phyloP scores from a whole-genome alignment of 2,113 vertebrate genomes.

The Maccullochella peelii region DNA sequence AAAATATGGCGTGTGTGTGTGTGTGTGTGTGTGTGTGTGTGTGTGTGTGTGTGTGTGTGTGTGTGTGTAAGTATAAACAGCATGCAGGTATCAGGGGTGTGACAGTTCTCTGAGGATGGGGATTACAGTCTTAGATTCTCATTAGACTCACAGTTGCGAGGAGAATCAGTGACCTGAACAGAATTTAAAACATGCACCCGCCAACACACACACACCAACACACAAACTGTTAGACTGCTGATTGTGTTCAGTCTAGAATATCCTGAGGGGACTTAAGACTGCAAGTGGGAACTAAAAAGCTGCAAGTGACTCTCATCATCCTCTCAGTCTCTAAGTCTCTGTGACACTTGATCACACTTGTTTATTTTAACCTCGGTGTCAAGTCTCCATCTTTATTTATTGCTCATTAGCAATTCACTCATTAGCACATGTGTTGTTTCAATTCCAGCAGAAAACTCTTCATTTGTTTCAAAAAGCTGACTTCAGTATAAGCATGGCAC shows the following conservation, averaged over 20 bases:
- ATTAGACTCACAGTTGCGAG: slow-evolving; percentile 24
- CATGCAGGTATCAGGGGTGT: slow-evolving; percentile 10
- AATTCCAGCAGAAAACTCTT: background rate
- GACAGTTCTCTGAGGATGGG: slow-evolving; percentile 17
- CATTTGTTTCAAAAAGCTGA: background rate
- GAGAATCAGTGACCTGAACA: slow-evolving; percentile 29
- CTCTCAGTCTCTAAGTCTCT: slow-evolving; percentile 5
- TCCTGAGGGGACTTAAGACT: slow-evolving; percentile 19
- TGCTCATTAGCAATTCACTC: slow-evolving; percentile 13
- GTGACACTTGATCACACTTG: slow-evolving; percentile 1
- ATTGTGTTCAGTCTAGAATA: slow-evolving; percentile 5
- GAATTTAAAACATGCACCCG: slow-evolving; percentile 34
- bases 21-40: background rate
- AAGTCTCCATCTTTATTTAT: slow-evolving; percentile 25
- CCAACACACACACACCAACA: background rate
- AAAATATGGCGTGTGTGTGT: background rate
- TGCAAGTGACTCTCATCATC: slow-evolving; percentile 33
- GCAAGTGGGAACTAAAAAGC: slow-evolving; percentile 36
- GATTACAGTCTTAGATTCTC: slow-evolving; percentile 42
- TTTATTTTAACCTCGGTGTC: slow-evolving; percentile 36
- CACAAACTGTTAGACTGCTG: background rate
- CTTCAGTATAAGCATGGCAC: background rate
- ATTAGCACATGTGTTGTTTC: slow-evolving; percentile 8
- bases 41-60: background rate
- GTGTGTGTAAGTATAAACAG: slow-evolving; percentile 5